A percentile compares a stretch with the other conserved stretches of the same genome.
Conservation (phyloP, 1,140 invertebrate genomes). For the Bombyx mandarina region DNA sequence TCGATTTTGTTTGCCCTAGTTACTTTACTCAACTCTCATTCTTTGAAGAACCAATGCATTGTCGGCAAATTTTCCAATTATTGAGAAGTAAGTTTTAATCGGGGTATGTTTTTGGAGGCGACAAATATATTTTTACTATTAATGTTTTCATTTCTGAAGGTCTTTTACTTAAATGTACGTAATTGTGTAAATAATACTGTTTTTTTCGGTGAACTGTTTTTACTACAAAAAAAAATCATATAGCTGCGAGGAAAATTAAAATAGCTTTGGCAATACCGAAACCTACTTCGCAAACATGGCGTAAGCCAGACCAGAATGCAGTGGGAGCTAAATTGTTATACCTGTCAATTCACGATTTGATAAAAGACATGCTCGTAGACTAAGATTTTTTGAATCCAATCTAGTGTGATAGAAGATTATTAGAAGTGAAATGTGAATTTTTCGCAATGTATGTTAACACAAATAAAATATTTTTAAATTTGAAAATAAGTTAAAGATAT, state of each 20-base stretch:
- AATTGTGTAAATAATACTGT: background rate
- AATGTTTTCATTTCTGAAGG: too few relatives aligned
- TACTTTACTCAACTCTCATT: too few relatives aligned
- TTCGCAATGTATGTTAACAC: slow-evolving; percentile 55
- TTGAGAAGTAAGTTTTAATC: too few relatives aligned
- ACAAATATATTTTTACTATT: too few relatives aligned
- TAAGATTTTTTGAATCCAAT: slow-evolving; percentile 29
- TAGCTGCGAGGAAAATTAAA: background rate
- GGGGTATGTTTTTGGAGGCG: too few relatives aligned
- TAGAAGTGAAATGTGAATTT: slow-evolving; percentile 58
- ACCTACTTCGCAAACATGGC: slow-evolving; percentile 58
- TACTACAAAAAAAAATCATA: background rate
- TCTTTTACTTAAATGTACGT: too few relatives aligned
- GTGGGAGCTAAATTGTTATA: slow-evolving; percentile 51
- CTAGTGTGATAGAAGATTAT: slow-evolving; percentile 31
- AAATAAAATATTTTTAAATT: slow-evolving; percentile 18
- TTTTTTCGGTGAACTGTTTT: background rate
- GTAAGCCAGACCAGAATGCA: slow-evolving; percentile 60
- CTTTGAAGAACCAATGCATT: too few relatives aligned
- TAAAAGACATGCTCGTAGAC: slow-evolving; percentile 46
- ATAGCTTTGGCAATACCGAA: slow-evolving; percentile 20
- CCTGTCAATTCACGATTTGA: slow-evolving; percentile 54
- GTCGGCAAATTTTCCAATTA: too few relatives aligned
- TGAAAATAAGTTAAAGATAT: slow-evolving; percentile 28
- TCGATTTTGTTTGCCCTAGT: too few relatives aligned